Evolutionary conservation across 2,797 vertebrate species (phyloP).

Genomic region (Phataginus tricuspis): DNA sequence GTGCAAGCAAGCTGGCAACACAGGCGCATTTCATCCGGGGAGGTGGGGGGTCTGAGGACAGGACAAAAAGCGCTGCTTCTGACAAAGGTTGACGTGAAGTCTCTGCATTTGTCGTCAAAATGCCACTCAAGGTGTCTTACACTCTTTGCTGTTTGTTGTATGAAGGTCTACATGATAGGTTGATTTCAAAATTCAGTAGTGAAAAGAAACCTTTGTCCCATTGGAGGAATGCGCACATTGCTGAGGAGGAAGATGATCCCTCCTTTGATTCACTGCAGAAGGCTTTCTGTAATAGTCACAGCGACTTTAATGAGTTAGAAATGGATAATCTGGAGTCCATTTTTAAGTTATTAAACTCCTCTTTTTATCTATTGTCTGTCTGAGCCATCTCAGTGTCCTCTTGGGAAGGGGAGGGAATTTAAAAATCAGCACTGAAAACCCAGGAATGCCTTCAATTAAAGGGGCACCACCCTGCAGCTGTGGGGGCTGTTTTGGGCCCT

Average conservation of each 20-base stretch:
- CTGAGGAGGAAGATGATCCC: background rate
- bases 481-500: background rate
- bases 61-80: no score
- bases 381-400: background rate
- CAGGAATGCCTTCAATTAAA: background rate
- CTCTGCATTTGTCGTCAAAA: background rate
- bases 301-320: no score
- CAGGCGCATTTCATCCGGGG: background rate
- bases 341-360: background rate
- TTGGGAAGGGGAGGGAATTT: background rate
- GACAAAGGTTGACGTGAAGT: background rate
- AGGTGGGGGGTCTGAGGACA: background rate
- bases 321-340: background rate
- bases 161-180: rapidly evolving
- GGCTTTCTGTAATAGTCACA: no score
- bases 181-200: background rate
- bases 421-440: background rate
- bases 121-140: background rate
- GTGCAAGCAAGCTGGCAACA: background rate
- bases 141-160: rapidly evolving
- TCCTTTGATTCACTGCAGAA: background rate
- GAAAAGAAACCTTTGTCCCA: rapidly evolving
- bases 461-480: rapidly evolving
- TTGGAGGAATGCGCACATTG: rapidly evolving
- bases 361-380: background rate